Percentiles rank a stretch among this genome's conserved stretches.
These are phyloP conservation scores for Allolobophora icterica DNA, from an alignment of 2,888 invertebrate species.

Conservation along the genomic window DNA sequence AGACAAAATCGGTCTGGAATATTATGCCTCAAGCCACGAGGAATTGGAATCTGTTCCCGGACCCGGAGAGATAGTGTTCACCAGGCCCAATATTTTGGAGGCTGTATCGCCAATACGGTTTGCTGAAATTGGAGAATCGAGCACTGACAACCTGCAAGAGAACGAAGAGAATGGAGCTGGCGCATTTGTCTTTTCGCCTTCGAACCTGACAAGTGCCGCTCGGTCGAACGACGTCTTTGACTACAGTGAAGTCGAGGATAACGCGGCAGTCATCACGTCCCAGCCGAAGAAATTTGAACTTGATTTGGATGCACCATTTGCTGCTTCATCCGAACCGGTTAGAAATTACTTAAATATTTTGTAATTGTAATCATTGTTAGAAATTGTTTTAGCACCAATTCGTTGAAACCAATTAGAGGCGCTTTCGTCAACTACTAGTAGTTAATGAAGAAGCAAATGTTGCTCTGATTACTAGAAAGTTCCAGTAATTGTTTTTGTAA, in stretches of 20 bases:
- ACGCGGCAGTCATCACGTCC: not conserved
- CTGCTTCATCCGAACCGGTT: not conserved
- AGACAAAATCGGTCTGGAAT: not conserved
- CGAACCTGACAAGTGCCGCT: not conserved
- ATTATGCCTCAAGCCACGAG: not conserved
- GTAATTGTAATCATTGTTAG: too few species aligned
- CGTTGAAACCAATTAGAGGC: too few species aligned
- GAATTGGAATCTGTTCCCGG: not conserved
- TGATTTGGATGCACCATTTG: not conserved
- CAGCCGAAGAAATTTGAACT: constrained; percentile 10
- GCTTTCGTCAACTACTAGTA: too few species aligned
- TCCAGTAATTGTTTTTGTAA: too few species aligned
- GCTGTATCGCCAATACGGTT: not conserved
- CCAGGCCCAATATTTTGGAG: not conserved
- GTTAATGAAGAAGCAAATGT: too few species aligned
- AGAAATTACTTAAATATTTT: not conserved
- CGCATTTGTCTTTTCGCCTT: not conserved
- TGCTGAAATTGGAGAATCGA: constrained; percentile 26
- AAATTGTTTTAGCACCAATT: too few species aligned
- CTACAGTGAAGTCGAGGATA: not conserved
- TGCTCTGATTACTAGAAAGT: too few species aligned
- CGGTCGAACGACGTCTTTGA: constrained; percentile 13
- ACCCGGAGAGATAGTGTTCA: not conserved
- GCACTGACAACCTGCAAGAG: not conserved
- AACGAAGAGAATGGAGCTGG: not conserved